Evolutionary conservation across 2,113 vertebrate species (phyloP), one percentile per base, ranked within the genome.

Genomic region (Saguinus imperator): DNA sequence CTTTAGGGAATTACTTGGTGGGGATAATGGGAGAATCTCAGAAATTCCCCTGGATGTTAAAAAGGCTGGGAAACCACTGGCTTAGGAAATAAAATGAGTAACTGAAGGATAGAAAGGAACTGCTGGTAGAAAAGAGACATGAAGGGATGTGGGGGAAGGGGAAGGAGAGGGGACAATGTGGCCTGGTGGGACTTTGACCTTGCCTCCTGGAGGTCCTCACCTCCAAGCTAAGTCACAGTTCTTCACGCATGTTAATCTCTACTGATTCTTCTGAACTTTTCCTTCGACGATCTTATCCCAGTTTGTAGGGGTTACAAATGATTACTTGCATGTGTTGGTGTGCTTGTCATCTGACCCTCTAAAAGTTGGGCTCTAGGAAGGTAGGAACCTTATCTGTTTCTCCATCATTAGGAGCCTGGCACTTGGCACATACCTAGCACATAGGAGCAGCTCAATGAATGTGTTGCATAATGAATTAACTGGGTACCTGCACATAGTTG

Each of bases 161-260:
- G 52, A 6, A 1, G 8, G n/a, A 8, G 0, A 6, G 20, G n/a
- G 1, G 45, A 73, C 37, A 45, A 20, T 1, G 4, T 50, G 43
- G 2, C 18, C 11, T 58, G 1, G 1, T 75, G 14, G 43, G 75
- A 61, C 40, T 57, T 25, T 21, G 52, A 12, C 16, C 66, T 12
- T 13, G 10, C 45, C 32, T 21, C 50, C 18, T 55, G 35, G 16
- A 48, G 6, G 32, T 17, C 13, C 13, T 13, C 61, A 66, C 8
- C 43, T 23, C 17, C 0, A 6, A 25, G 7, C 57, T 37, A 61
- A 85, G 17, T 8, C 8, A n/a, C 20, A 64, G 50, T 29, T 25
- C 35, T 14, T 23, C 27, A 18, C 13, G 9, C 20, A 1, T 45
- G 8, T 45, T 40, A 70, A 57, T 70, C 40, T 40, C 35, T 43